Conservation (phyloP, 1,140 invertebrate genomes). For the Himalopsyche phryganea region DNA sequence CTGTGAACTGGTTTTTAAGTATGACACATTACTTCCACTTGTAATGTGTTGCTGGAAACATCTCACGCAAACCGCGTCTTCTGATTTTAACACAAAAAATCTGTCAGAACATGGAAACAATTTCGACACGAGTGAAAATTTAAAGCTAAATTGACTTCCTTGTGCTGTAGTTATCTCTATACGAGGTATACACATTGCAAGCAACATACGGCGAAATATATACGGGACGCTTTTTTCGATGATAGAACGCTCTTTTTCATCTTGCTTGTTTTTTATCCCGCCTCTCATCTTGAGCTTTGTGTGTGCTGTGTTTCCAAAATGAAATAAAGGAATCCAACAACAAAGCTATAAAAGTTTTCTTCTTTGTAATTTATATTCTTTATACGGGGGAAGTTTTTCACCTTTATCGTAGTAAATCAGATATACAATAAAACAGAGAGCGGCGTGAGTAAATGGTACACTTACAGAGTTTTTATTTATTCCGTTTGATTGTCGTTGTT, state of each 20-base stretch:
- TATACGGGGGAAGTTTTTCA: constrained; percentile 32
- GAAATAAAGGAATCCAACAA: constrained; percentile 35
- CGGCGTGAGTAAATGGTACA: constrained; percentile 26
- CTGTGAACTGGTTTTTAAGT: no score
- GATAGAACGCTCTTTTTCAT: constrained; percentile 32
- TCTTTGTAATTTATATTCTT: constrained; percentile 36
- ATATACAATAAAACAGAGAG: constrained; percentile 30
- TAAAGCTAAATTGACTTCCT: constrained; percentile 33
- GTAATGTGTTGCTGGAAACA: no score
- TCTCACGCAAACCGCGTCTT: neutral
- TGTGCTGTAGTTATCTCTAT: constrained; percentile 3
- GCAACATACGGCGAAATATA: constrained; percentile 14
- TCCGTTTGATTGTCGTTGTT: constrained; percentile 14
- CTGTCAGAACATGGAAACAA: constrained; percentile 14
- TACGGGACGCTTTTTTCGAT: constrained; percentile 29
- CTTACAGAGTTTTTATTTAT: constrained; percentile 27
- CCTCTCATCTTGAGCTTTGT: constrained; percentile 31
- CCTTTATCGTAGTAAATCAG: constrained; percentile 35
- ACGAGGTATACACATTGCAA: neutral
- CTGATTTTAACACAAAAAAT: neutral
- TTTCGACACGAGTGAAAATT: constrained; percentile 29
- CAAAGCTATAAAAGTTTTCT: constrained; percentile 36
- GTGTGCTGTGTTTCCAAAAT: constrained; percentile 25
- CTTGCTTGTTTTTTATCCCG: constrained; percentile 11
- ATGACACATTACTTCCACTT: no score